Conservation (phyloP, 2,797 vertebrate species). For the Siniperca scherzeri region DNA sequence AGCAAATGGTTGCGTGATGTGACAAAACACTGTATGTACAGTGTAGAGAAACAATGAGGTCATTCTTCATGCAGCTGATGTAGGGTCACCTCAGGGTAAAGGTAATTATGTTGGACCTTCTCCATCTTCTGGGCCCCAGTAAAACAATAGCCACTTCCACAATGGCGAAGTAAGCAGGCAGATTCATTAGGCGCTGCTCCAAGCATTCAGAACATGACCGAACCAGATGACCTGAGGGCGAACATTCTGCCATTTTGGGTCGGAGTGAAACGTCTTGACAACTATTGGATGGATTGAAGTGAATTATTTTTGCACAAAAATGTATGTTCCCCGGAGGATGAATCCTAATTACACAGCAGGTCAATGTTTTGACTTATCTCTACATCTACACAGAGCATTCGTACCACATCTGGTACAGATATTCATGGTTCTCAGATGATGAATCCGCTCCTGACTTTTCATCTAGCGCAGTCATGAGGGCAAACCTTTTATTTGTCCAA, state of each 20-base stretch:
- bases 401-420: background rate
- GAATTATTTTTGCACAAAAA: background rate
- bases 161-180: constrained; percentile 19
- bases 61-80: constrained; percentile 53
- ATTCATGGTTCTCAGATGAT: background rate
- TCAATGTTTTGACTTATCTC: background rate
- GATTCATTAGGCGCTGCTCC: constrained; percentile 57
- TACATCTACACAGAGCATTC: background rate
- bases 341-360: background rate
- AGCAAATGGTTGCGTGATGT: constrained; percentile 23
- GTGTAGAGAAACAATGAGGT: constrained; percentile 56
- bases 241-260: background rate
- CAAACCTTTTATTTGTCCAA: background rate
- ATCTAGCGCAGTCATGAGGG: background rate
- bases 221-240: constrained; percentile 30
- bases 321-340: background rate
- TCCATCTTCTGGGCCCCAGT: constrained; percentile 48
- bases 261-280: background rate
- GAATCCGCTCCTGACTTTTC: background rate
- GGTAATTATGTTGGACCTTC: constrained; percentile 50
- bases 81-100: constrained; percentile 53
- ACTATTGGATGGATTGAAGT: background rate
- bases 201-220: constrained; percentile 39
- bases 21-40: constrained; percentile 28
- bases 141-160: constrained; percentile 66